phyloP scores from a whole-genome alignment of 2,888 invertebrate genomes.

The Caenorhabditis sp. region DNA sequence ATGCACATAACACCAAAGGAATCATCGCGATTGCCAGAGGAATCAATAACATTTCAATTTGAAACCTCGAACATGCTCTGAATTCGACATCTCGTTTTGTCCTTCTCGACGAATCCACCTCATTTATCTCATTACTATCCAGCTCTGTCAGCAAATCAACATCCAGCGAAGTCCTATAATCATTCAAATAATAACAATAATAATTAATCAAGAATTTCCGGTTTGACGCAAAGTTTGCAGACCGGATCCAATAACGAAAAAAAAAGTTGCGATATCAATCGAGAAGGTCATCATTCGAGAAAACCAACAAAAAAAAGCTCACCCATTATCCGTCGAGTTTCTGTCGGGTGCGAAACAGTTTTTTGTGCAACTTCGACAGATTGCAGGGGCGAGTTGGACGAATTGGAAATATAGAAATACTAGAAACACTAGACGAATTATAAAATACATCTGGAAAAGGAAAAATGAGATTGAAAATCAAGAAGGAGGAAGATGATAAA shows the following conservation, averaged over 20 bases:
- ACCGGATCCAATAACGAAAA: neutral
- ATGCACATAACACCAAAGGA: slow-evolving; percentile 61
- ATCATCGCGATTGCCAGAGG: slow-evolving; percentile 66
- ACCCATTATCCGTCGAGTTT: slow-evolving; percentile 10
- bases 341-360: slow-evolving; percentile 44
- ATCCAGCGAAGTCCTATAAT: slow-evolving; percentile 32
- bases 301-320: neutral
- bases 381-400: slow-evolving; percentile 34
- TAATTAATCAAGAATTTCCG: neutral
- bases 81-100: slow-evolving; percentile 41
- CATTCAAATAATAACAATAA: no score
- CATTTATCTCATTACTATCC: slow-evolving; percentile 21
- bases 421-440: neutral
- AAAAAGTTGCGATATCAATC: neutral
- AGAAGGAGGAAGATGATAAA: neutral
- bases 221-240: neutral
- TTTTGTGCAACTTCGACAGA: slow-evolving; percentile 55
- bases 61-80: slow-evolving; percentile 49
- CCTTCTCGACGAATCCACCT: slow-evolving; percentile 6
- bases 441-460: neutral
- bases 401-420: neutral
- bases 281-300: no score
- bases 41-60: slow-evolving; percentile 58
- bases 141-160: slow-evolving; percentile 45
- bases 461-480: neutral